Conservation (phyloP, 2,113 vertebrate species). For the Neodon shergylaensis region DNA sequence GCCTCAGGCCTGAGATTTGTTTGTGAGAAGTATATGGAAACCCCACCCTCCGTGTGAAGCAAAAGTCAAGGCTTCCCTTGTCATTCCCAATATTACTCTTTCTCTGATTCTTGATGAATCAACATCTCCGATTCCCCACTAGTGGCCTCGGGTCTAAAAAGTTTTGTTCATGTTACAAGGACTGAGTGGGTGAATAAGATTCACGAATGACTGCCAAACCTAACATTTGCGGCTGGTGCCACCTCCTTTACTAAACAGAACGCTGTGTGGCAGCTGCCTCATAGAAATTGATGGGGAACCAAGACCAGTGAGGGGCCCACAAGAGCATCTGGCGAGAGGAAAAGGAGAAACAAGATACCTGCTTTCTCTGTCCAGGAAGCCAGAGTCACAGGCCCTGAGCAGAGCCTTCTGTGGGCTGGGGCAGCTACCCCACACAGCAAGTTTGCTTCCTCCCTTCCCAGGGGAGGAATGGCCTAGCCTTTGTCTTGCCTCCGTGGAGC, state of each 20-base stretch:
- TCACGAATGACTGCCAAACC: not conserved
- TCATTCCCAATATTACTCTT: not conserved
- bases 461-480: conserved; percentile 3
- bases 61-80: not conserved
- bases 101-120: conserved; percentile 45
- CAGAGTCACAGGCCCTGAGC: not conserved
- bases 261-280: not conserved
- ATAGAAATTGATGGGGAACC: not conserved
- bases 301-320: conserved; percentile 2
- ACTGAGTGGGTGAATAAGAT: conserved; percentile 32
- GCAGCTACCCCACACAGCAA: not conserved
- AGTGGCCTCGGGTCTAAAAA: not conserved
- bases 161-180: not conserved
- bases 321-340: not conserved
- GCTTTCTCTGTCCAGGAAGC: conserved; percentile 27
- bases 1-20: not conserved
- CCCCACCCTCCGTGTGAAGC: not conserved
- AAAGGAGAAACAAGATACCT: conserved; percentile 56
- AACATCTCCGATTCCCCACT: not conserved
- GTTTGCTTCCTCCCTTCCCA: conserved; percentile 38
- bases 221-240: conserved; percentile 8
- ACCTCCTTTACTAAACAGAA: conserved; percentile 37
- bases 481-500: conserved; percentile 61
- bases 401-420: not conserved
- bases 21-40: not conserved